Base-by-base conservation (phyloP, 2,888 invertebrate genomes). In the Aplocera efformata region DNA sequence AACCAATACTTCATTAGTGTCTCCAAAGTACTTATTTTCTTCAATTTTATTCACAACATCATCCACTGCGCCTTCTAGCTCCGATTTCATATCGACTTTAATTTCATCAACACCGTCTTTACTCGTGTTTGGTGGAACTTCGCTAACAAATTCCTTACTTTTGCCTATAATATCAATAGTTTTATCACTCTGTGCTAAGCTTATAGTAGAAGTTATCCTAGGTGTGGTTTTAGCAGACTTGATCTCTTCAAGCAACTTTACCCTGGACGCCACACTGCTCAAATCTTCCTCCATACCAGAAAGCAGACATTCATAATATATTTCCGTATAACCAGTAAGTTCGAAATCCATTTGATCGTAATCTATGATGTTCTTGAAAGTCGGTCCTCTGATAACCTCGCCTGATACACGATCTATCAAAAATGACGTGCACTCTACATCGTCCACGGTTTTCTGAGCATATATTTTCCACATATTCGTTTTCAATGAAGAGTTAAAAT, bases 331-430 rank as follows among this genome's bases (percentile, higher is more conserved):
- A 0, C 80, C 84, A 6, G 70, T 75, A n/a, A 85, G 24, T 42
- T 85, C 84, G 46, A 86, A 85, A 7, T 84, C 82, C 67, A 84
- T 85, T 43, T 78, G 78, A 6, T 63, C 61, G 31, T 85, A 85
- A 50, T 86, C 84, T 21, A 86, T 78, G 0, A 84, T 67, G 47
- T 86, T 86, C 55, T 82, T 83, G 36, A 85, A 85, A 0, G 68
- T 53, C 0, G 75, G 75, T 0, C 85, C 84, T 0, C 86, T 65
- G 26, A 86, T 76, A 0, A 84, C 73, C 57, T 86, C 85, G 0
- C 79, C 79, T 0, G 86, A 86, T 0, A 82, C 67, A 10, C 79
- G 57, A 37, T 86, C 85, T 1, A 85, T 75, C 1, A 83, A 36
- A 40, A 86, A 81, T 0, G 76, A 81, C 0, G 83, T 81, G 11